Evolutionary conservation across 1,140 invertebrate genomes (phyloP).

Genomic region (Orius laevigatus): DNA sequence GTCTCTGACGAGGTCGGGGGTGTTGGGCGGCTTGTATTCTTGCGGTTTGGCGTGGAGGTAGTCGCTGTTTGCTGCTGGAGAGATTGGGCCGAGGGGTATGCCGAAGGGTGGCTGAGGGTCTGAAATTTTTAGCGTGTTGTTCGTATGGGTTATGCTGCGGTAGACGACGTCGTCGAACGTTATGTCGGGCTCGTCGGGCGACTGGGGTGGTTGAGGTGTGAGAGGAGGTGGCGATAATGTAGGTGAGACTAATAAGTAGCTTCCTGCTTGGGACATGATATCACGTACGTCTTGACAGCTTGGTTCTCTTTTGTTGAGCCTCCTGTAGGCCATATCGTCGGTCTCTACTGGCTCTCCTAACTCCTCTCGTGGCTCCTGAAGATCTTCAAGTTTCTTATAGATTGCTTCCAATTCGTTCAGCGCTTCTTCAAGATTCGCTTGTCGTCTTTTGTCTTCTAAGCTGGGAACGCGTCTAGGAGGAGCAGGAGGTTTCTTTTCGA

Average conservation of each 20-base stretch:
- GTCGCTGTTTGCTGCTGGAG: constrained; percentile 55
- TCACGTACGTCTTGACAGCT: constrained; percentile 31
- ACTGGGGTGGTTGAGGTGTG: constrained; percentile 16
- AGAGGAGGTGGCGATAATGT: constrained; percentile 29
- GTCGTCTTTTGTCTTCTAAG: constrained; percentile 28
- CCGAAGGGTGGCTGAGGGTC: constrained; percentile 80
- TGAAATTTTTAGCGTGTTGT: constrained; percentile 46
- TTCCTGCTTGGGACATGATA: constrained; percentile 43
- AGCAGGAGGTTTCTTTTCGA: constrained; percentile 15
- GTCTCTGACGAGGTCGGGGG: constrained; percentile 69
- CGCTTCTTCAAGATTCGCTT: constrained; percentile 70
- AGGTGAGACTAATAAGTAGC: constrained; percentile 56
- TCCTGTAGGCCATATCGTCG: constrained; percentile 66
- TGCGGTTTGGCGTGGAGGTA: constrained; percentile 61
- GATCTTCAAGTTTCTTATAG: constrained; percentile 64
- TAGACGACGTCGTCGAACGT: constrained; percentile 69
- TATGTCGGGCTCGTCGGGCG: constrained; percentile 49
- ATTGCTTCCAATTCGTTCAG: constrained; percentile 76
- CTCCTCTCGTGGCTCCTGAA: constrained; percentile 44
- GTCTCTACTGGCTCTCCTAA: constrained; percentile 25
- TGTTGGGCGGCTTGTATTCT: constrained; percentile 42
- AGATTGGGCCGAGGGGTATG: constrained; percentile 65
- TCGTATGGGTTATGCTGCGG: constrained; percentile 57
- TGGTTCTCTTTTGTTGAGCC: constrained; percentile 33
- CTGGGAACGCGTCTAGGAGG: constrained; percentile 15